Evolutionary conservation across 2,113 vertebrate species (phyloP).

Genomic region (Myiozetetes cayanensis): DNA sequence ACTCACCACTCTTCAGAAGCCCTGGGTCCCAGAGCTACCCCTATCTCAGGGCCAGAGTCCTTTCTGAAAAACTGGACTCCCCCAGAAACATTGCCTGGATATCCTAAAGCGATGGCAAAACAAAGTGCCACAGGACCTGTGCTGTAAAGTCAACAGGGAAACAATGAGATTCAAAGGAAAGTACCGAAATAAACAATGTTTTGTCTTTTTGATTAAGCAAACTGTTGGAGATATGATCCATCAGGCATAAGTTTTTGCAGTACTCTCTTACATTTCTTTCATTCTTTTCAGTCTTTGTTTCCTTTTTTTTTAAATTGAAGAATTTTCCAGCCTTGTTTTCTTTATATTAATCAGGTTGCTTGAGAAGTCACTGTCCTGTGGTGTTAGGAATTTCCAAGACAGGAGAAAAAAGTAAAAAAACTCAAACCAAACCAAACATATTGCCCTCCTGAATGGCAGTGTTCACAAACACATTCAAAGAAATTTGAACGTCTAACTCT

Average conservation of each 20-base stretch:
- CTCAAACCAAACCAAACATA: background rate
- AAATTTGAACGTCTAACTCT: background rate
- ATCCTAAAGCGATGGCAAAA: background rate
- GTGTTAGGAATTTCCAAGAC: background rate
- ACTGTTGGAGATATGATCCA: background rate
- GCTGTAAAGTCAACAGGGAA: background rate
- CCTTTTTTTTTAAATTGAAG: background rate
- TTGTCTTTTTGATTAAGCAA: background rate
- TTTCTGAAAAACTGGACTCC: background rate
- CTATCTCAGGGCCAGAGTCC: background rate
- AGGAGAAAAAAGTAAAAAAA: background rate
- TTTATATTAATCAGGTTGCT: background rate
- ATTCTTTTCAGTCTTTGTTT: background rate
- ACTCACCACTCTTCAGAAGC: background rate
- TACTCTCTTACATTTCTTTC: background rate
- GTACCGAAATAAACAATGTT: background rate
- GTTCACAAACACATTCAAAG: background rate
- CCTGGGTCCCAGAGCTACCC: background rate
- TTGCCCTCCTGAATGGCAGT: background rate
- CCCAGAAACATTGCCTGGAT: background rate
- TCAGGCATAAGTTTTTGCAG: background rate
- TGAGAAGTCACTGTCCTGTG: background rate
- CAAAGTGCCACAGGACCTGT: background rate
- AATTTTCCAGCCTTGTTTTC: background rate
- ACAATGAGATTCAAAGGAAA: background rate